Evolutionary conservation across 2,113 vertebrate genomes (phyloP).

Genomic region (Xiphophorus maculatus): DNA sequence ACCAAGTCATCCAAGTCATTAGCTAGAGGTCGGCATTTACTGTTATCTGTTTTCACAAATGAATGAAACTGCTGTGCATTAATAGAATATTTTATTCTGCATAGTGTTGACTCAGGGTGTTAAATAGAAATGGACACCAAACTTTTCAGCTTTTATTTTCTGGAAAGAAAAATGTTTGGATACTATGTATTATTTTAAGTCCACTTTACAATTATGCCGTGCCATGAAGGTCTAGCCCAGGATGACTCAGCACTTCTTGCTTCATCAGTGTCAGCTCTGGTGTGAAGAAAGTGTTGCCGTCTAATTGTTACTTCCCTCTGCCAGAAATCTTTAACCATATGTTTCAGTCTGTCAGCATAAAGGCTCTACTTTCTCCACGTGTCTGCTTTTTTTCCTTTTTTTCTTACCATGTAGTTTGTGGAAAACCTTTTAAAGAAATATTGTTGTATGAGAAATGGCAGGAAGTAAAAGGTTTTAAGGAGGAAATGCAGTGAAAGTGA

Average conservation of each 20-base stretch:
- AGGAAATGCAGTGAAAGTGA: not conserved
- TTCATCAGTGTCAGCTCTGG: conserved; percentile 1
- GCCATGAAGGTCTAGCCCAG: not conserved
- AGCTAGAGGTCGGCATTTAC: too few relatives aligned
- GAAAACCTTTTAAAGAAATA: not conserved
- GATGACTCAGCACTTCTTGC: not conserved
- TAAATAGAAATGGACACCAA: too few relatives aligned
- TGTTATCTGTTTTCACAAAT: too few relatives aligned
- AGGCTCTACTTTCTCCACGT: conserved; percentile 18
- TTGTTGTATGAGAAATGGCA: too few relatives aligned
- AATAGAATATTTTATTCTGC: too few relatives aligned
- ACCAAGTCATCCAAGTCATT: too few relatives aligned
- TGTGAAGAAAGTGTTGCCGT: conserved; percentile 4
- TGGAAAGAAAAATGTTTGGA: too few relatives aligned
- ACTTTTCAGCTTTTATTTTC: too few relatives aligned
- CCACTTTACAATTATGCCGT: too few relatives aligned
- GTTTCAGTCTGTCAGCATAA: conserved; percentile 27
- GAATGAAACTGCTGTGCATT: too few relatives aligned
- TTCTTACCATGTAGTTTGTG: not conserved
- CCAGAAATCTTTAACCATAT: conserved; percentile 35
- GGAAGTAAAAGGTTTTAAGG: not conserved
- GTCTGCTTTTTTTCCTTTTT: conserved; percentile 11
- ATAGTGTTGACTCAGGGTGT: too few relatives aligned
- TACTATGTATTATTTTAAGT: too few relatives aligned
- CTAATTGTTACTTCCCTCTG: conserved; percentile 12